Conservation (phyloP, 2,888 invertebrate species). For the Hydrotaea diabolus region DNA sequence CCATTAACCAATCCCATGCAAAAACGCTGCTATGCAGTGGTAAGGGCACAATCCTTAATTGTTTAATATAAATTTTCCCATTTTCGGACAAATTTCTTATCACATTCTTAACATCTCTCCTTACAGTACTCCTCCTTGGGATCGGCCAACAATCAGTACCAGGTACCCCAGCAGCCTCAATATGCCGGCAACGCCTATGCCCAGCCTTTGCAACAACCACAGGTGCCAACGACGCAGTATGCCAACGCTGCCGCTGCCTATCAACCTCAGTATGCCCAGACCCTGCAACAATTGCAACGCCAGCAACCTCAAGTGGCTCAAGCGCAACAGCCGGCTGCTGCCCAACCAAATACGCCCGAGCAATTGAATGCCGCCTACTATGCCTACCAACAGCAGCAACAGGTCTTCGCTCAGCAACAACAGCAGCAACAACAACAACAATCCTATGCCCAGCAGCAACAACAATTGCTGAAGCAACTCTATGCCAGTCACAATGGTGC, state of each 20-base stretch:
- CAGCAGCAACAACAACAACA: slow-evolving; percentile 71
- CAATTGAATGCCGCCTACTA: slow-evolving; percentile 74
- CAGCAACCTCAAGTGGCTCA: slow-evolving; percentile 37
- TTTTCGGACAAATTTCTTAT: not conserved
- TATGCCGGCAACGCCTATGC: slow-evolving; percentile 55
- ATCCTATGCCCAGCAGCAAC: slow-evolving; percentile 70
- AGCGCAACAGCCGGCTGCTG: not conserved
- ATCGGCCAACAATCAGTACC: slow-evolving; percentile 41
- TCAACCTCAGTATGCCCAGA: slow-evolving; percentile 65
- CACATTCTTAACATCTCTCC: not conserved
- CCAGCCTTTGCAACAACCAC: slow-evolving; percentile 68
- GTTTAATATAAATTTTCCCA: too few species aligned
- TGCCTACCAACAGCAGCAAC: slow-evolving; percentile 69
- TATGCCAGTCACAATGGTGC: slow-evolving; percentile 70
- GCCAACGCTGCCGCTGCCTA: slow-evolving; percentile 43
- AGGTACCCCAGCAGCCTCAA: slow-evolving; percentile 61
- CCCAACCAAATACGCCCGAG: slow-evolving; percentile 65
- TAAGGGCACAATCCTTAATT: slow-evolving; percentile 10
- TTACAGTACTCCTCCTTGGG: slow-evolving; percentile 61
- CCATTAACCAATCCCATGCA: slow-evolving; percentile 3
- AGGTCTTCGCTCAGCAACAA: slow-evolving; percentile 73
- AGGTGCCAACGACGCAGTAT: slow-evolving; percentile 70
- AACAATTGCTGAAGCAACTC: slow-evolving; percentile 73
- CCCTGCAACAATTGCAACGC: slow-evolving; percentile 69
- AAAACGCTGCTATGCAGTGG: slow-evolving; percentile 46